Evolutionary conservation across 2,888 invertebrate species (phyloP), one percentile per base, ranked within the genome.

Genomic region (Stenichneumon culpator): DNA sequence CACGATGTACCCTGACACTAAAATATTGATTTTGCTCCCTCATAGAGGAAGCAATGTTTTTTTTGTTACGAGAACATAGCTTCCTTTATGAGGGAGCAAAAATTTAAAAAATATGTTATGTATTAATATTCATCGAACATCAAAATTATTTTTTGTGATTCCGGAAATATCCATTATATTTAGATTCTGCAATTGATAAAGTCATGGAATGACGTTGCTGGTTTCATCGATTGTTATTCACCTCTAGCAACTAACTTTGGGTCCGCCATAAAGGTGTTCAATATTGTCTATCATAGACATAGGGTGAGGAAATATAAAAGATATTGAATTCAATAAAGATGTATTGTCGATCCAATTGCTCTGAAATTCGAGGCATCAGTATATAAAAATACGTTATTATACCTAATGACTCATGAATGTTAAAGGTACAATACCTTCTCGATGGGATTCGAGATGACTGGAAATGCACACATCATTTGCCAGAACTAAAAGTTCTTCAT

Each of bases 401-500:
- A 14, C 14, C 22, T 60, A 14, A 3, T 52, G 5, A 60, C 28
- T 25, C 60, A 28, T 16, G 28, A 28, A 16, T 28, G 25, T 60
- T 60, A 25, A 28, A 60, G 60, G 22, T 60, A 60, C 16, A 6
- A 60, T 2, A 14, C 16, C 60, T 60, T 16, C 60, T 60, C 28
- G 60, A 60, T 14, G 60, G 28, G 16, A 5, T 25, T 3, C 60
- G 28, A 14, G 28, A 60, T 16, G 60, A 60, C 60, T 60, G 60
- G 60, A 2, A 28, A 25, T 28, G 25, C 28, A 16, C 25, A 16
- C 7, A 14, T 11, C 2, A 28, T 11, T 25, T 14, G 25, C 28
- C 16, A 5, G 60, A 60, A 60, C 11, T 60, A 14, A 60, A 60
- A 25, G 28, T 60, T 28, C 60, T 60, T 60, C 60, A 28, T 25